Evolutionary conservation across 2,888 invertebrate species (phyloP).

Genomic region (Smittia sp.): DNA sequence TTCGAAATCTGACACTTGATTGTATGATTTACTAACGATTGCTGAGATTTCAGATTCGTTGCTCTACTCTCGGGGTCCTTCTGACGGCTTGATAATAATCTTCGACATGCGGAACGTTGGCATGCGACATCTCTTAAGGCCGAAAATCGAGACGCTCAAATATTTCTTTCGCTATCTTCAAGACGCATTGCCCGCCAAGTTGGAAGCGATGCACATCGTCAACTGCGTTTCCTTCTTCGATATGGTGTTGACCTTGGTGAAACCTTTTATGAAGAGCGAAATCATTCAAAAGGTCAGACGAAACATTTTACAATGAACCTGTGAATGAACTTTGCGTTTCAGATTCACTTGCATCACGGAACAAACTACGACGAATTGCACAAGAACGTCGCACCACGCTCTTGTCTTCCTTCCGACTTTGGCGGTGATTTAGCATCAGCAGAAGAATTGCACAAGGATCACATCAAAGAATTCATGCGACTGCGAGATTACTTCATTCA

Average conservation of each 20-base stretch:
- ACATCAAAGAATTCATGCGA: constrained; percentile 41
- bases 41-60: constrained; percentile 55
- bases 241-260: constrained; percentile 59
- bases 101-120: constrained; percentile 67
- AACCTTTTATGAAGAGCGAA: constrained; percentile 62
- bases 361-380: constrained; percentile 59
- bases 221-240: constrained; percentile 62
- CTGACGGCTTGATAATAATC: constrained; percentile 63
- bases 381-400: constrained; percentile 58
- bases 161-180: constrained; percentile 67
- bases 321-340: not conserved
- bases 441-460: constrained; percentile 42
- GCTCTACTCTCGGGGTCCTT: constrained; percentile 59
- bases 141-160: constrained; percentile 59
- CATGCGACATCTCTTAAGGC: constrained; percentile 59
- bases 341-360: constrained; percentile 50
- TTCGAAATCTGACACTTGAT: constrained; percentile 46
- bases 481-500: constrained; percentile 43
- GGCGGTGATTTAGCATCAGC: constrained; percentile 57
- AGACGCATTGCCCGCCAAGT: constrained; percentile 65
- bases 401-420: constrained; percentile 60
- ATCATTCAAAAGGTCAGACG: constrained; percentile 57
- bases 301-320: not conserved
- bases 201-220: constrained; percentile 65
- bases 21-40: not conserved